Conservation (phyloP, 2,797 vertebrate genomes). For the Pangasius krempfi region DNA sequence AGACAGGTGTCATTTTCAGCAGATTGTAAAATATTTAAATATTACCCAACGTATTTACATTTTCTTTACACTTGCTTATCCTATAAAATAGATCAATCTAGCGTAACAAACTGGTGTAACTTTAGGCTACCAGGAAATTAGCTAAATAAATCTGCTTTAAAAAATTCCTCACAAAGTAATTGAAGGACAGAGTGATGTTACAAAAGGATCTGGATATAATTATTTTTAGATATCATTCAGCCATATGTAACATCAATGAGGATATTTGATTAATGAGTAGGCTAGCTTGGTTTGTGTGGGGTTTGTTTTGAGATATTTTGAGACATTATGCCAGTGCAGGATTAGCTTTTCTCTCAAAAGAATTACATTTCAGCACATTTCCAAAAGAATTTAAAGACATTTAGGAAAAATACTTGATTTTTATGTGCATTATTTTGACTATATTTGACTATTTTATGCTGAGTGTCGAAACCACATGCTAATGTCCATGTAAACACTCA, state of each 20-base stretch:
- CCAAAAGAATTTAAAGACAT: background rate
- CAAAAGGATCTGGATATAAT: background rate
- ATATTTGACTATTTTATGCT: background rate
- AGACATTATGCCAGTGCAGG: no score
- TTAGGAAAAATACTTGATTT: background rate
- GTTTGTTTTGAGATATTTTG: background rate
- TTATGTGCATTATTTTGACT: background rate
- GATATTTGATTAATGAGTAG: background rate
- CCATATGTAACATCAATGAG: background rate
- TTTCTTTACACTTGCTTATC: background rate
- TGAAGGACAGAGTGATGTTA: background rate
- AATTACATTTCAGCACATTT: background rate
- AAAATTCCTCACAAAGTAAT: background rate
- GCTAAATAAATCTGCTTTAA: background rate
- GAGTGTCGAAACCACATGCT: background rate
- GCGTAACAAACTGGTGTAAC: background rate
- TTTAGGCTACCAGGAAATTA: background rate
- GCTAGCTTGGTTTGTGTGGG: background rate
- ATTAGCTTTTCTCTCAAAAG: background rate
- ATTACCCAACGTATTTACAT: background rate
- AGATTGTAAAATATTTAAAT: background rate
- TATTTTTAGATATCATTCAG: background rate
- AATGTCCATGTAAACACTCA: background rate
- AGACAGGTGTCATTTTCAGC: background rate
- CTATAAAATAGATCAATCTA: background rate